A percentile compares a stretch with the other conserved stretches of the same genome.
Evolutionary conservation across 1,140 invertebrate genomes (phyloP).

Genomic region (Pogonomyrmex californicus): DNA sequence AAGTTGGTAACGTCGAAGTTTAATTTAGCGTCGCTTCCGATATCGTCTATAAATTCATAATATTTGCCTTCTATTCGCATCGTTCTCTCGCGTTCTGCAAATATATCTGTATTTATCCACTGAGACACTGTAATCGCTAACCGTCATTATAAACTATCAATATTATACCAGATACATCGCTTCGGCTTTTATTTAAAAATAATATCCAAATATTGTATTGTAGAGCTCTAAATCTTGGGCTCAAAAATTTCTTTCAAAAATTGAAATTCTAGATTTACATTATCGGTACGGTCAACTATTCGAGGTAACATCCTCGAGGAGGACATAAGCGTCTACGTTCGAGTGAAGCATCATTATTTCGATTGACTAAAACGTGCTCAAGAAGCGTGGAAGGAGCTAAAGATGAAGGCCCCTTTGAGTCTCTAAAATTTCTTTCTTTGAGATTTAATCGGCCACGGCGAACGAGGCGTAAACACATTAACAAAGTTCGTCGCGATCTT

Average conservation of each 20-base stretch:
- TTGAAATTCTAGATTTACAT: neutral
- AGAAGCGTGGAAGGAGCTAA: neutral
- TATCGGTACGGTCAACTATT: neutral
- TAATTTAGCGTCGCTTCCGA: constrained; percentile 42
- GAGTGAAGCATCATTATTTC: constrained; percentile 34
- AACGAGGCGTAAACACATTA: constrained; percentile 44
- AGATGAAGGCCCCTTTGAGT: constrained; percentile 7
- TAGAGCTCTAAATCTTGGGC: neutral
- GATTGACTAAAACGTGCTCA: neutral
- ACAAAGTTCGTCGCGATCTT: constrained; percentile 51
- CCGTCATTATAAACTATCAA: constrained; percentile 24
- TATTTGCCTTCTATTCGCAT: constrained; percentile 31
- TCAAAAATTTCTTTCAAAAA: neutral
- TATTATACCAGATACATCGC: neutral
- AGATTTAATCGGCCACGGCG: constrained; percentile 28
- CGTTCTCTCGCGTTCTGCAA: neutral
- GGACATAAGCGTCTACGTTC: neutral
- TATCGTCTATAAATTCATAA: constrained; percentile 33
- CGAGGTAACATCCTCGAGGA: neutral
- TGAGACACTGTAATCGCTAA: neutral
- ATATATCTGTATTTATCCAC: constrained; percentile 30
- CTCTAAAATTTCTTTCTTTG: constrained; percentile 17
- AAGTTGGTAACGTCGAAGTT: constrained; percentile 47
- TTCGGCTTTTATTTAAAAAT: constrained; percentile 26
- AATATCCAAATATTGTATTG: neutral